These are phyloP conservation scores for Mormyrops attenuatus DNA, from an alignment of 2,797 vertebrate genomes.

Conservation along the genomic window DNA sequence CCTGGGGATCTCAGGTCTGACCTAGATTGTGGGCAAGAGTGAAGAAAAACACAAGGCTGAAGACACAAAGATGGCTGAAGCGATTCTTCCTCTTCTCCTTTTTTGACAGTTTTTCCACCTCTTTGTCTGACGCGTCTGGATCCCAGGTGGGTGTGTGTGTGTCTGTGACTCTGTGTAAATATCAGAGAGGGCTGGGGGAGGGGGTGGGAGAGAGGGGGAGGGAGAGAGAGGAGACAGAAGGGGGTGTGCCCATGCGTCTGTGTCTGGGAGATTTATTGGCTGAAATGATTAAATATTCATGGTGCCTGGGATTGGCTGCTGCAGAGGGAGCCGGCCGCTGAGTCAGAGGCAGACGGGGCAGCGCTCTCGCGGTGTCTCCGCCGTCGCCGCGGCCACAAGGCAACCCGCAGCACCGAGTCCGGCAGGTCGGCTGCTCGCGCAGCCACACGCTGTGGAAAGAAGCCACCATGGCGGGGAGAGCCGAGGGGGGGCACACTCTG, in stretches of 20 bases:
- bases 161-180: conserved; percentile 17
- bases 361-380: neutral
- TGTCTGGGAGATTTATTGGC: conserved; percentile 13
- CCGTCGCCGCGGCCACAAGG: neutral
- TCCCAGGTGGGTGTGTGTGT: neutral
- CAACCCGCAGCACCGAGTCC: neutral
- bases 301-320: conserved; percentile 3
- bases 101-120: neutral
- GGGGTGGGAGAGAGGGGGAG: neutral
- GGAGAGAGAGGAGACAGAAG: neutral
- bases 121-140: neutral
- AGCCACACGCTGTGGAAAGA: neutral
- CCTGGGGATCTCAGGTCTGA: neutral
- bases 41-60: neutral
- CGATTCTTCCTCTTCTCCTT: neutral
- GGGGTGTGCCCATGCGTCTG: neutral
- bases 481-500: conserved; percentile 1
- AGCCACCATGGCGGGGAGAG: conserved; percentile 21
- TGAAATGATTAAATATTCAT: conserved; percentile 26
- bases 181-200: neutral
- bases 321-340: conserved; percentile 7
- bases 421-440: neutral
- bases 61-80: neutral
- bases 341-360: neutral
- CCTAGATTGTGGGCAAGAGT: neutral